These are phyloP conservation scores for Thecocarcelia acutangulata DNA, from an alignment of 2,888 invertebrate genomes.

Conservation along the genomic window DNA sequence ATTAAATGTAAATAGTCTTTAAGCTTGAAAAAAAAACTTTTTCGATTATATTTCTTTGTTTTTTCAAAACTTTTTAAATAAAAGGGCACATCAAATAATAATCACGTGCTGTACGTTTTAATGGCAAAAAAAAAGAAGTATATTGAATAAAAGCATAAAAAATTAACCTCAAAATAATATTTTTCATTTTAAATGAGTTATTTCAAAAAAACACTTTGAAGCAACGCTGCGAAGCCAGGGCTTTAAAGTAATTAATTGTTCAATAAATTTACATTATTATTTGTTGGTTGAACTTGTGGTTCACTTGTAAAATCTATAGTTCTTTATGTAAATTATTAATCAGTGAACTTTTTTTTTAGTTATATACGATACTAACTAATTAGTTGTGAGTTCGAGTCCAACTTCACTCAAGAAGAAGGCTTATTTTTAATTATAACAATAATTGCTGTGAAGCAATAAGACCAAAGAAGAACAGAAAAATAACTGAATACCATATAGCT, in stretches of 20 bases:
- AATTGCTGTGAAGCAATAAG: too few relatives aligned
- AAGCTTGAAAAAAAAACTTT: constrained; percentile 4
- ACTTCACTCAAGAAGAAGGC: too few relatives aligned
- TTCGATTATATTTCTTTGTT: not conserved
- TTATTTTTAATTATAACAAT: too few relatives aligned
- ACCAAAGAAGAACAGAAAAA: too few relatives aligned
- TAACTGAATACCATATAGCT: too few relatives aligned
- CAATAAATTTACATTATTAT: too few relatives aligned
- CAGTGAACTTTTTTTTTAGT: too few relatives aligned
- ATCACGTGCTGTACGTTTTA: constrained; percentile 68
- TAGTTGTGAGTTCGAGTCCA: too few relatives aligned
- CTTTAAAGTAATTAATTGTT: constrained; percentile 5
- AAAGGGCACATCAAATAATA: constrained; percentile 55
- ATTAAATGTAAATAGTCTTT: constrained; percentile 4
- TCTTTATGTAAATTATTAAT: too few relatives aligned
- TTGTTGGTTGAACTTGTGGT: too few relatives aligned
- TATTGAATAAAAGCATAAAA: constrained; percentile 42
- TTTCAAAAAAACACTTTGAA: not conserved
- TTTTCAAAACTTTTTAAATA: constrained; percentile 17
- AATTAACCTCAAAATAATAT: constrained; percentile 39
- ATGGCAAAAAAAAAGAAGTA: constrained; percentile 43
- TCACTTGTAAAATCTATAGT: too few relatives aligned
- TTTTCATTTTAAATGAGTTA: constrained; percentile 11
- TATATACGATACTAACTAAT: too few relatives aligned
- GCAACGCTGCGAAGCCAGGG: not conserved